These are phyloP conservation scores for Lethenteron camtschaticum DNA, from an alignment of 2,113 vertebrate genomes.

Conservation along the genomic window DNA sequence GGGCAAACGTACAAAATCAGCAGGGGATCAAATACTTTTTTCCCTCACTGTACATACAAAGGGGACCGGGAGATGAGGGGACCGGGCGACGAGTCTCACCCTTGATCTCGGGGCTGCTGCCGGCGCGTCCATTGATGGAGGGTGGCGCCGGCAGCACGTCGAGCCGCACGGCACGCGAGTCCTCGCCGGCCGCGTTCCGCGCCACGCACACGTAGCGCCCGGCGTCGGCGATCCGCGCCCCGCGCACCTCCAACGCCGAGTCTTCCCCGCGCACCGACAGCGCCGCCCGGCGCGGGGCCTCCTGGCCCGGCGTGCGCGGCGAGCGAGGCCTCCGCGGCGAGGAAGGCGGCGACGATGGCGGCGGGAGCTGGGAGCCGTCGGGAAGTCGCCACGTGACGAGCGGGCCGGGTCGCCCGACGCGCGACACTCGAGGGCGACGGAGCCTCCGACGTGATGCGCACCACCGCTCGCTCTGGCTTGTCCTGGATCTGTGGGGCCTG, in stretches of 20 bases:
- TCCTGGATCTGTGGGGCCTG: slow-evolving; percentile 24
- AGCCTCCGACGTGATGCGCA: slow-evolving; percentile 23
- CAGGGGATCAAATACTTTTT: too few species aligned
- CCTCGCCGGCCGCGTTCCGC: slow-evolving; percentile 40
- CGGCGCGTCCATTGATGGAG: slow-evolving; percentile 31
- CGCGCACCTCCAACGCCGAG: too few species aligned
- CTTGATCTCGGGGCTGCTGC: slow-evolving; percentile 18
- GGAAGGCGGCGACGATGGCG: slow-evolving; percentile 7
- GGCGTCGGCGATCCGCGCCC: slow-evolving; percentile 23
- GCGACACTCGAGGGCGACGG: slow-evolving; percentile 22
- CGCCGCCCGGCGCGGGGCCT: too few species aligned
- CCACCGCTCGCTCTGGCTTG: slow-evolving; percentile 27
- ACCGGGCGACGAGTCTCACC: slow-evolving; percentile 16
- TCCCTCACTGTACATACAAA: too few species aligned
- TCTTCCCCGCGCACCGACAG: too few species aligned
- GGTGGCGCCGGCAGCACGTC: slow-evolving; percentile 37
- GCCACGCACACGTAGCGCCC: slow-evolving; percentile 71
- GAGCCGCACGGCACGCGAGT: slow-evolving; percentile 26
- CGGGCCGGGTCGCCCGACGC: slow-evolving; percentile 30
- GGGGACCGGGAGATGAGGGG: too few species aligned
- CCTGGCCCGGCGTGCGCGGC: too few species aligned
- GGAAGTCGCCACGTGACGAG: slow-evolving; percentile 32
- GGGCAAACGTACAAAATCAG: too few species aligned
- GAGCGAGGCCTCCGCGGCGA: too few species aligned
- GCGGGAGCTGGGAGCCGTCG: slow-evolving; percentile 23